Base-by-base conservation (phyloP, 37 sponge, comb jelly and placozoan genomes). In the Aphrocallistes beatrix region DNA sequence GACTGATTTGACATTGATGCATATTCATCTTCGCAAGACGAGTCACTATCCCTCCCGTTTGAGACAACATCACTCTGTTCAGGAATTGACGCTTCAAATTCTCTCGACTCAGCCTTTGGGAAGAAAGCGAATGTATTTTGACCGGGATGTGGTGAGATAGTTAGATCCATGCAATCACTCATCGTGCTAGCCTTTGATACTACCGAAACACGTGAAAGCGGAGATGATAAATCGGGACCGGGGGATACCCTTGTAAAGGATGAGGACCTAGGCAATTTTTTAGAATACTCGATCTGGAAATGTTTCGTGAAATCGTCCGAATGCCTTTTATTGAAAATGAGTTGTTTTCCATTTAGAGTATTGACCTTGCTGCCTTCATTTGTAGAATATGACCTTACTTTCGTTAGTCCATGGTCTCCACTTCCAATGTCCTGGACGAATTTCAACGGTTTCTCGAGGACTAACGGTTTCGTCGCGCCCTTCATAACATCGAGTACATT, bases 231-330 rank as follows among this genome's bases (percentile, higher is more conserved):
- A 19, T 32, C 34, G n/a, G 8, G n/a, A 42, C 6, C 13, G 8
- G 10, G 25, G 21, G 32, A 30, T 6, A 60, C n/a, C n/a, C 21
- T 60, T 3, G 8, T 32, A 60, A 60, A 60, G n/a, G 75, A 60
- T 25, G 75, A 60, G 10, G 75, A 3, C 6, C 75, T 19, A 25
- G 28, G 25, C 8, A 60, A 28, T 6, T 8, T 19, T 25, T 19
- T 19, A 3, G 21, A 6, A 60, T 3, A 13, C 10, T 3, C 32
- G 34, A 60, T 60, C n/a, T 60, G 10, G 34, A 60, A 60, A 60
- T 60, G 75, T 60, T 60, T 21, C 6, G 75, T 60, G 34, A 60
- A 60, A 60, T 60, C 75, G n/a, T 60, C 75, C 10, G 75, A 60
- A 28, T 60, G 21, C n/a, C 75, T 21, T 3, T 60, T 3, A 19